Conservation (phyloP, 2,888 invertebrate species). For the Linyphia triangularis region DNA sequence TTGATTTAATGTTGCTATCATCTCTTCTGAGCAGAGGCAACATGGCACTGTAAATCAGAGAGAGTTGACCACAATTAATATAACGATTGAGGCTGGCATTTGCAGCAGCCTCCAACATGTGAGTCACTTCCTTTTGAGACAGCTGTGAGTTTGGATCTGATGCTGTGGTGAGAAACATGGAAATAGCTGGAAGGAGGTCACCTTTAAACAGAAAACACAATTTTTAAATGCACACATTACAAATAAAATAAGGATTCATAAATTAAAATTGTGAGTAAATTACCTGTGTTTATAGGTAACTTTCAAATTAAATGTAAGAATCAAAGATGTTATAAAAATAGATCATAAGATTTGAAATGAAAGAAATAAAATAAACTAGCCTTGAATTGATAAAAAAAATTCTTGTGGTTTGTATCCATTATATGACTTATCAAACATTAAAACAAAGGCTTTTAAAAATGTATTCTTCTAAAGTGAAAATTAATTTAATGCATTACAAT, state of each 20-base stretch:
- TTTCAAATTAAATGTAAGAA: too few species aligned
- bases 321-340: too few species aligned
- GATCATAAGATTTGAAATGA: too few species aligned
- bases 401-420: too few species aligned
- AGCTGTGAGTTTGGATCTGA: constrained; percentile 13
- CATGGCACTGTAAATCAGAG: constrained; percentile 66
- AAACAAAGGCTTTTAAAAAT: too few species aligned
- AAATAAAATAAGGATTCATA: not conserved
- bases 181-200: constrained; percentile 43
- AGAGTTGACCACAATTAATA: constrained; percentile 50
- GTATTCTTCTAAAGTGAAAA: too few species aligned
- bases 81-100: constrained; percentile 45
- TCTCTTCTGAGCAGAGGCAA: constrained; percentile 48
- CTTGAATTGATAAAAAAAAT: too few species aligned
- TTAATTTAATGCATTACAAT: too few species aligned
- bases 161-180: constrained; percentile 56
- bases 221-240: not conserved
- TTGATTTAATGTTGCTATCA: constrained; percentile 29
- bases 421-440: too few species aligned
- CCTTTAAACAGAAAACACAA: constrained; percentile 23
- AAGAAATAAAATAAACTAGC: too few species aligned
- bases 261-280: too few species aligned
- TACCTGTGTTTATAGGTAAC: too few species aligned
- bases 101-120: constrained; percentile 48
- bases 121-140: constrained; percentile 22